Base-by-base conservation (phyloP, 1,140 invertebrate genomes). In the Euwallacea similis region DNA sequence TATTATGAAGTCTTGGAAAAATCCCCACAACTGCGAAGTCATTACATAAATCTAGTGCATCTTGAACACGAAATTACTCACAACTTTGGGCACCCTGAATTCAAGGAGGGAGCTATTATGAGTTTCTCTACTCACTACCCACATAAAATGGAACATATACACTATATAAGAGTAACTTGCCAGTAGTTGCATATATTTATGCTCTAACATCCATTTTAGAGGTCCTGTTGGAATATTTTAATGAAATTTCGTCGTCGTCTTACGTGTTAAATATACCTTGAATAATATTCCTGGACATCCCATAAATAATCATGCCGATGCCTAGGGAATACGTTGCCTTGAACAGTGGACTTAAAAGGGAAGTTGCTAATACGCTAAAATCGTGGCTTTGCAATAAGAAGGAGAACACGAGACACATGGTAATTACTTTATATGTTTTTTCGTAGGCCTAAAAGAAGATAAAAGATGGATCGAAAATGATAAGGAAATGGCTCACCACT, bases 131-230 rank as follows among this genome's bases (percentile, higher is more conserved):
- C 7, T 11, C 10, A 60, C 50, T 0, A 68, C 56, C 13, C 42
- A 43, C 7, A 7, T 2, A 42, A 68, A 68, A 60, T 68, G 66
- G 55, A 41, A 60, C 9, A 68, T 11, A 15, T 68, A 68, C 1
- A 54, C 56, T 9, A 7, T 42, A 60, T 60, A 68, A 0, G 55
- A 56, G 42, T 47, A 68, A 42, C 47, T 61, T 50, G 55, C 66
- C n/a, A 68, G 9, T n/a, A 50, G 0, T 11, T 50, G 21, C 3
- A 50, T 6, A 16, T 47, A 68, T 15, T 60, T 68, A 21, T 68
- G 43, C 53, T 68, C 66, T 15, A 59, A 53, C 7, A 68, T n/a
- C 7, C 8, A 15, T 21, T 56, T 44, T 9, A 21, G 2, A 9
- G 7, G 44, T 7, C 65, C 65, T 63, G 42, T 15, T 2, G 43